Evolutionary conservation across 2,888 invertebrate genomes (phyloP), one percentile per base, ranked within the genome.

Genomic region (Archips xylosteana): DNA sequence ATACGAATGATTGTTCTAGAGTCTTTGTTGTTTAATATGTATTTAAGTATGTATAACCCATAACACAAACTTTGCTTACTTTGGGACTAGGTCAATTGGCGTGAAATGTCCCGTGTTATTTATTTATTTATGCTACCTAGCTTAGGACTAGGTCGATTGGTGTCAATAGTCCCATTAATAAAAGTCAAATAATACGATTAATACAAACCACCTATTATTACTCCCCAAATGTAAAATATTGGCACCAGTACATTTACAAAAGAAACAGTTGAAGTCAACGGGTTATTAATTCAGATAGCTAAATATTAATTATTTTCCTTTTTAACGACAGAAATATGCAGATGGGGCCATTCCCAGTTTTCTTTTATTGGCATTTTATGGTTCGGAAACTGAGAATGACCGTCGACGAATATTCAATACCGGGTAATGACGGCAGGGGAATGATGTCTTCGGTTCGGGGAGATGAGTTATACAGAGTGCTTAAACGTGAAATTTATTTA

Each of bases 201-300:
- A 57, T 6, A 12, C 32, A 39, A 39, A 6, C 32, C 57, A 59
- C 5, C 59, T 9, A 54, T 23, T 15, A 54, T 23, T 23, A 59
- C 13, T 1, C 10, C 32, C 13, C 6, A 36, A 60, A 60, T n/a
- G 32, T 32, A 13, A 45, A 74, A 70, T 60, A 70, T 64, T 65
- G 73, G 62, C 73, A 65, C 42, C n/a, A 51, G 47, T 32, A 9
- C 34, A 34, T 54, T 70, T 60, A 65, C 66, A 47, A 63, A 74
- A 74, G 74, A 74, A 70, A 74, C 72, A 73, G 64, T 66, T 49
- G 68, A 59, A 61, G 57, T 42, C 73, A 76, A 77, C 76, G 78
- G 76, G 78, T 78, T 78, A 77, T 77, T 78, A 77, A 77, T 67
- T 77, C 72, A 67, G 68, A 75, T 75, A 68, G 74, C 74, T 74